A percentile compares a stretch with the other conserved stretches of the same genome.
Evolutionary conservation across 2,888 invertebrate genomes (phyloP).

Genomic region (Lissonota sp.): DNA sequence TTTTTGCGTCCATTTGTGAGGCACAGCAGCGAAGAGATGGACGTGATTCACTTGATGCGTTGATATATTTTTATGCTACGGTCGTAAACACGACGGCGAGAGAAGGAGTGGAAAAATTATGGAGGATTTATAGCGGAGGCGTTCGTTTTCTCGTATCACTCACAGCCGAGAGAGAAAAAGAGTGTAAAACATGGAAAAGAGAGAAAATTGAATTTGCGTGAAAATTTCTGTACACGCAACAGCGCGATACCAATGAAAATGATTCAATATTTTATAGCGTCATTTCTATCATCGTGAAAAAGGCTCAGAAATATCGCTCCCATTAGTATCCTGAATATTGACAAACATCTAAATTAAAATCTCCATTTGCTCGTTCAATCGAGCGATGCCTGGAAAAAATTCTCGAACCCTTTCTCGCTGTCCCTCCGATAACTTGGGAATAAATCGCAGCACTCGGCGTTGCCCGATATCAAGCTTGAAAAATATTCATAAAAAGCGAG

Average conservation of each 20-base stretch:
- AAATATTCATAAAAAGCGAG: constrained; percentile 1
- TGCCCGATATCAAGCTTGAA: neutral
- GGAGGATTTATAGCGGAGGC: constrained; percentile 2
- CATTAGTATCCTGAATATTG: neutral
- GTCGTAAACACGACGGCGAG: constrained; percentile 45
- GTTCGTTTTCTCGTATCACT: constrained; percentile 1
- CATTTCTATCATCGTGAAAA: neutral
- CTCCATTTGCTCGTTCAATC: neutral
- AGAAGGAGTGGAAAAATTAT: constrained; percentile 42
- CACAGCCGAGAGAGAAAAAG: constrained; percentile 26
- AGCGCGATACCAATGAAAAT: constrained; percentile 6
- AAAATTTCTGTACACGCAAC: constrained; percentile 32
- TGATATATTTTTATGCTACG: constrained; percentile 46
- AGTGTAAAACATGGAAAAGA: constrained; percentile 12
- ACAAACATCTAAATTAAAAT: neutral
- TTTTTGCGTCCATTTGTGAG: neutral
- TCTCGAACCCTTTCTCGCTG: neutral
- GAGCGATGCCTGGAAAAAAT: no score
- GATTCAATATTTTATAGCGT: constrained; percentile 13
- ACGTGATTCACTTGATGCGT: neutral
- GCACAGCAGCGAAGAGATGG: neutral
- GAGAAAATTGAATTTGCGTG: constrained; percentile 52
- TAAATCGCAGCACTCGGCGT: constrained; percentile 40
- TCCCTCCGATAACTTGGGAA: constrained; percentile 18
- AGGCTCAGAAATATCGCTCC: neutral